Percentiles rank a stretch among this genome's conserved stretches.
phyloP scores from a whole-genome alignment of 1,140 invertebrate species.

The Littorina saxatilis region DNA sequence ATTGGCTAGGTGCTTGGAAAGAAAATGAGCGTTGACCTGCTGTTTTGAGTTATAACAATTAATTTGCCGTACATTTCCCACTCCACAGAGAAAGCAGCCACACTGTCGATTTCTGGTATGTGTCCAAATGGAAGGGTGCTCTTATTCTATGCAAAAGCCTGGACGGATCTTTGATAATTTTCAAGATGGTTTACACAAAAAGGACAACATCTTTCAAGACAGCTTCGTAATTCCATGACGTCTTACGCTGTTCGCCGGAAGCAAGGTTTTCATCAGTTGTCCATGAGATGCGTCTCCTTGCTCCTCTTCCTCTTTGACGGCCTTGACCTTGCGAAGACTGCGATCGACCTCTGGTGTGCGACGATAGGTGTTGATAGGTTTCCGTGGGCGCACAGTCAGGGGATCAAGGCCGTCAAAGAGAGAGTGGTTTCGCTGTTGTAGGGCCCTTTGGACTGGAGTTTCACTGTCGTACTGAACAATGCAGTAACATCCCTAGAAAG shows the following conservation, averaged over 20 bases:
- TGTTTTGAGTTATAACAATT: too few relatives aligned
- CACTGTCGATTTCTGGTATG: too few relatives aligned
- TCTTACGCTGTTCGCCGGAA: slow-evolving; percentile 9
- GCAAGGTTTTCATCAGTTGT: slow-evolving; percentile 24
- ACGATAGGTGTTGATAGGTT: neutral
- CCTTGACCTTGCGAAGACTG: neutral
- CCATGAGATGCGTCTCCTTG: slow-evolving; percentile 17
- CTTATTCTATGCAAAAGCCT: too few relatives aligned
- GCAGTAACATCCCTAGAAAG: slow-evolving; percentile 26
- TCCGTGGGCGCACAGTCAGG: slow-evolving; percentile 28
- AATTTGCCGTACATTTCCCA: too few relatives aligned
- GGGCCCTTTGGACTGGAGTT: slow-evolving; percentile 24
- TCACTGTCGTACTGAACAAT: slow-evolving; percentile 26
- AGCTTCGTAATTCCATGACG: too few relatives aligned
- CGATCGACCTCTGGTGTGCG: neutral
- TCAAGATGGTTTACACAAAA: too few relatives aligned
- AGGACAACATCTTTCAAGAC: too few relatives aligned
- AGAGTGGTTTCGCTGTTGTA: slow-evolving; percentile 10
- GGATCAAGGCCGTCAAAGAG: neutral
- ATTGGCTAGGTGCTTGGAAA: too few relatives aligned
- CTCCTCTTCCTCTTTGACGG: neutral
- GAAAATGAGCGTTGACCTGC: too few relatives aligned
- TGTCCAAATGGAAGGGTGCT: too few relatives aligned
- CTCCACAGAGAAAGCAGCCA: too few relatives aligned
- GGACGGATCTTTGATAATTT: too few relatives aligned